Conservation (phyloP, 2,888 invertebrate species). For the Diarsia brunnea region DNA sequence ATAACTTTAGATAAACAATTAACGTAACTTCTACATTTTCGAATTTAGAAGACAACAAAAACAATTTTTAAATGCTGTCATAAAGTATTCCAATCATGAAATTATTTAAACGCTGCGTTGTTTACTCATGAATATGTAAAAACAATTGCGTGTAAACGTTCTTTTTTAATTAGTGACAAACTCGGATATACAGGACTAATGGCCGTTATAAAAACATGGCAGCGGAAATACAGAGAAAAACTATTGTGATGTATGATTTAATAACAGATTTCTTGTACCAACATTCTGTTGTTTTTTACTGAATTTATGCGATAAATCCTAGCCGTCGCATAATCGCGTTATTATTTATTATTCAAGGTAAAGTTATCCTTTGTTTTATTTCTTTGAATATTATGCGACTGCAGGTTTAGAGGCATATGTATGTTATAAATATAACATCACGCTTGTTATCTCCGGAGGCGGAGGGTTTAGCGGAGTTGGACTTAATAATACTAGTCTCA, state of each 20-base stretch:
- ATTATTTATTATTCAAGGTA: conserved; percentile 10
- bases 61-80: background rate
- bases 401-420: background rate
- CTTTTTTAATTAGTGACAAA: conserved; percentile 26
- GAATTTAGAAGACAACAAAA: background rate
- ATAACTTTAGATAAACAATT: no score
- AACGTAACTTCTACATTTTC: background rate
- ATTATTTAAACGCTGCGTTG: conserved; percentile 2
- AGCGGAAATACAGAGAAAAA: conserved; percentile 31
- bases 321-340: background rate
- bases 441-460: no score
- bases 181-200: conserved; percentile 28
- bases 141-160: conserved; percentile 20
- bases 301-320: conserved; percentile 24
- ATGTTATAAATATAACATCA: background rate
- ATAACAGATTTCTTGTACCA: conserved; percentile 42
- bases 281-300: conserved; percentile 24
- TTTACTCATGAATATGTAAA: conserved; percentile 30
- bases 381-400: background rate
- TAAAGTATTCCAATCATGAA: conserved; percentile 12
- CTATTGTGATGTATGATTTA: conserved; percentile 50
- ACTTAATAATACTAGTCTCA: no score
- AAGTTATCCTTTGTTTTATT: background rate
- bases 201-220: conserved; percentile 27
- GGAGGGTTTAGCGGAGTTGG: no score